Percentiles rank a stretch among this genome's conserved stretches.
Conservation (phyloP, 2,888 invertebrate species). For the Zonitis immaculata region DNA sequence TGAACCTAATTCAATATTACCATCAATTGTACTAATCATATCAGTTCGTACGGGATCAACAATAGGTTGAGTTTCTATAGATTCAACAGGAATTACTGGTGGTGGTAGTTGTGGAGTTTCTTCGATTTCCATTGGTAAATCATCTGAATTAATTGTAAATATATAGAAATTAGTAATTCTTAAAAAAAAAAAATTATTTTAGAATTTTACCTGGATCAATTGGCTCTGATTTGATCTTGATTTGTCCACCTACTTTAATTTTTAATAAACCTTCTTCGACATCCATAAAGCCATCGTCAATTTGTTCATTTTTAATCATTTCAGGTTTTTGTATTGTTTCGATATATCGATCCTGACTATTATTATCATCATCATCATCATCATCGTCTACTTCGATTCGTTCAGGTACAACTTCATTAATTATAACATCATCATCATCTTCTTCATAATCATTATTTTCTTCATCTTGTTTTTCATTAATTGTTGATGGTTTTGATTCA, state of each 20-base stretch:
- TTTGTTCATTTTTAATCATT: conserved; percentile 57
- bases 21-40: conserved; percentile 67
- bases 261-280: conserved; percentile 47
- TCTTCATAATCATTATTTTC: conserved; percentile 42
- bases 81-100: background rate
- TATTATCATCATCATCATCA: conserved; percentile 53
- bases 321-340: conserved; percentile 21
- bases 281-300: conserved; percentile 53
- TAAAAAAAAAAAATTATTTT: no score
- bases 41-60: conserved; percentile 48
- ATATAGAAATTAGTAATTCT: no score
- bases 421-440: conserved; percentile 66
- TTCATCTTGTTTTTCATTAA: conserved; percentile 12
- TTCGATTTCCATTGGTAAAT: background rate
- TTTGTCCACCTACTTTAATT: conserved; percentile 54
- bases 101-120: background rate
- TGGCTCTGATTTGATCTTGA: conserved; percentile 69
- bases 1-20: conserved; percentile 60
- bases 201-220: conserved; percentile 59
- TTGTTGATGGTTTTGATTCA: conserved; percentile 22
- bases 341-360: conserved; percentile 48
- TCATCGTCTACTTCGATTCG: conserved; percentile 62
- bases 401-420: conserved; percentile 63
- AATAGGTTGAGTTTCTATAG: background rate
- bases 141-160: no score